Base-by-base conservation (phyloP, 2,797 vertebrate species). In the Dipus sagitta region DNA sequence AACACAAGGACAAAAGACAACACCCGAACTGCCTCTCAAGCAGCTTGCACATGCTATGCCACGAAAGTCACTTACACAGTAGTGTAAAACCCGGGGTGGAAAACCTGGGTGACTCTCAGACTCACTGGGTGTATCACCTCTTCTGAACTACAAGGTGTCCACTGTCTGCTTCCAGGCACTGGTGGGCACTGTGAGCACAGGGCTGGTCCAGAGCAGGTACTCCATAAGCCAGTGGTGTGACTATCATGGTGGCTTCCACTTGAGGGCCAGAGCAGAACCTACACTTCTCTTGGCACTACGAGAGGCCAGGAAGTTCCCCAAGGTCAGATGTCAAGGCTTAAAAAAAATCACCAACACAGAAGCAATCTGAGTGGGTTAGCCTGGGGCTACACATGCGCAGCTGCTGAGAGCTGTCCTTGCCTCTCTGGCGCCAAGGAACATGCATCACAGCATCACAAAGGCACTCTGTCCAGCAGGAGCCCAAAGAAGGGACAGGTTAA, bases 301-400 rank as follows among this genome's bases (percentile, higher is more conserved):
- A 4, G 6, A 21, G 15, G 52, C 71, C 62, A 77, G 24, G 72
- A 65, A 92, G n/a, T 9, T 78, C 42, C 42, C 28, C 64, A 52
- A 74, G 34, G 64, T 76, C 86, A 95, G 87, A n/a, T 52, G 38
- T 15, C 47, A 88, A 65, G 12, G 34, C 75, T 79, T 62, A 13
- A 28, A 90, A 71, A 88, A 42, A 47, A 47, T 82, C 75, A 88
- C 68, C 83, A 83, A 58, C 23, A 42, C 12, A 94, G n/a, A 84
- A 89, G 21, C 14, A 87, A 88, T 70, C 3, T n/a, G 32, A 71
- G 72, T 2, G 23, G 47, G 71, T 76, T n/a, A 76, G 42, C 67
- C 88, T 34, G 18, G 47, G 32, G 38, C 70, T 52, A 42, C 10
- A n/a, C 1, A 24, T 18, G 23, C 20, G 54, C 42, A 62, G 15